Conservation (phyloP, 2,113 vertebrate genomes). For the Bostrychus sinensis region DNA sequence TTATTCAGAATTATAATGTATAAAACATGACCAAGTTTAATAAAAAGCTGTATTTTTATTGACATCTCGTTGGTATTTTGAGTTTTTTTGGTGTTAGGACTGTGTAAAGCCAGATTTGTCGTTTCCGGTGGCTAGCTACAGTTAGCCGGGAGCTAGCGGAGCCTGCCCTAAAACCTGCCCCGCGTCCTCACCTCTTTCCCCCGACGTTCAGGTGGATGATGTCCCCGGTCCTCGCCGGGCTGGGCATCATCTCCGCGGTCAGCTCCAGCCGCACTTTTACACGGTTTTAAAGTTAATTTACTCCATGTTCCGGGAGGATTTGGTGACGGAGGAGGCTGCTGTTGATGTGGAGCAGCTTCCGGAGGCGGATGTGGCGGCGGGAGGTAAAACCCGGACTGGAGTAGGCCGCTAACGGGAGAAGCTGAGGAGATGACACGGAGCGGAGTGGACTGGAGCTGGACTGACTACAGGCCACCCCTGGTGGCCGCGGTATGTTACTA, state of each 20-base stretch:
- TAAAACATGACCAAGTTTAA: background rate
- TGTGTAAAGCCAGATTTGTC: background rate
- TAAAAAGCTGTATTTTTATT: background rate
- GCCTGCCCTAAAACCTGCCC: background rate
- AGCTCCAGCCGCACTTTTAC: background rate
- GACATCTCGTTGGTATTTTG: background rate
- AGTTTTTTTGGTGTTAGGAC: background rate
- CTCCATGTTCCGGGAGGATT: slow-evolving; percentile 43
- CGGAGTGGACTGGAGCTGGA: background rate
- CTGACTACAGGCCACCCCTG: too few relatives aligned
- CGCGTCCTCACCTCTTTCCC: slow-evolving; percentile 75
- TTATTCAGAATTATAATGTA: background rate
- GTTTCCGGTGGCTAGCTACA: background rate
- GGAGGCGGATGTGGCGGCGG: background rate
- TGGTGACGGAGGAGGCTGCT: slow-evolving; percentile 11
- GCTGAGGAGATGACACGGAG: background rate
- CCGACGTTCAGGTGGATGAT: slow-evolving; percentile 86
- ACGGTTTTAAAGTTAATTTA: background rate
- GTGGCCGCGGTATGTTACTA: background rate
- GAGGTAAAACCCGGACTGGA: background rate
- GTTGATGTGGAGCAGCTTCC: slow-evolving; percentile 4
- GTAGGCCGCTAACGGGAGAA: background rate
- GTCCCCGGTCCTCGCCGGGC: slow-evolving; percentile 73
- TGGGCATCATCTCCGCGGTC: slow-evolving; percentile 23
- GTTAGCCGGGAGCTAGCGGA: slow-evolving; percentile 14